Percentiles rank a stretch among this genome's conserved stretches.
phyloP scores from a whole-genome alignment of 2,113 vertebrate genomes.

The Aviceda subcristata region DNA sequence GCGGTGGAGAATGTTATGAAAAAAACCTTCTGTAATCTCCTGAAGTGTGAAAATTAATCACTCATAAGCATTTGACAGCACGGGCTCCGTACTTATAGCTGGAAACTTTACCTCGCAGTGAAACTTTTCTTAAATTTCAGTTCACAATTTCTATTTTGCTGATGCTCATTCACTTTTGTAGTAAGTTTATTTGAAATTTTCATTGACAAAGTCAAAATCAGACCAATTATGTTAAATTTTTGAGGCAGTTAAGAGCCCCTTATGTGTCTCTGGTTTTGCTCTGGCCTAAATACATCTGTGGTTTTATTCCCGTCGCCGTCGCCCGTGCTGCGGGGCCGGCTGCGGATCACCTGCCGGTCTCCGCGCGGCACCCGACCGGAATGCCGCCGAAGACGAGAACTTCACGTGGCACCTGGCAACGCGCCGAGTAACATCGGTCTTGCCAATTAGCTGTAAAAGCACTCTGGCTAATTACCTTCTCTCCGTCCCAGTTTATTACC shows the following conservation, averaged over 20 bases:
- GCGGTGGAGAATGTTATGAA: not conserved
- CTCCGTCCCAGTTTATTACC: not conserved
- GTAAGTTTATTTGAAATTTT: not conserved
- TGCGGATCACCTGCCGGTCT: not conserved
- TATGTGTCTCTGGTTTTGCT: not conserved
- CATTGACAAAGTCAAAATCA: not conserved
- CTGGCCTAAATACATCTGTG: not conserved
- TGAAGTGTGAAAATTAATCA: conserved; percentile 18
- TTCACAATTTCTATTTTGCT: not conserved
- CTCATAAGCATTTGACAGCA: not conserved
- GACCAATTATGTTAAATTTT: not conserved
- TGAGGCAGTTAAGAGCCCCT: not conserved
- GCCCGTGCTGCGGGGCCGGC: not conserved
- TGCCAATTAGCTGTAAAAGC: conserved; percentile 6
- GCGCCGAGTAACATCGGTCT: not conserved
- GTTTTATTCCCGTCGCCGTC: not conserved
- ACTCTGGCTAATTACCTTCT: conserved; percentile 13
- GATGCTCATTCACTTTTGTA: not conserved
- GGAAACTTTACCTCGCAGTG: not conserved
- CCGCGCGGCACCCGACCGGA: not conserved
- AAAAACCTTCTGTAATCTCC: not conserved
- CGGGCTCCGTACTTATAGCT: not conserved
- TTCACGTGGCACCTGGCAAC: not conserved
- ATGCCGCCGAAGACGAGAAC: not conserved
- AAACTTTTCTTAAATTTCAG: not conserved